A percentile compares a stretch with the other conserved stretches of the same genome.
Conservation (phyloP, 1,140 invertebrate genomes). For the Zaprionus ornatus region DNA sequence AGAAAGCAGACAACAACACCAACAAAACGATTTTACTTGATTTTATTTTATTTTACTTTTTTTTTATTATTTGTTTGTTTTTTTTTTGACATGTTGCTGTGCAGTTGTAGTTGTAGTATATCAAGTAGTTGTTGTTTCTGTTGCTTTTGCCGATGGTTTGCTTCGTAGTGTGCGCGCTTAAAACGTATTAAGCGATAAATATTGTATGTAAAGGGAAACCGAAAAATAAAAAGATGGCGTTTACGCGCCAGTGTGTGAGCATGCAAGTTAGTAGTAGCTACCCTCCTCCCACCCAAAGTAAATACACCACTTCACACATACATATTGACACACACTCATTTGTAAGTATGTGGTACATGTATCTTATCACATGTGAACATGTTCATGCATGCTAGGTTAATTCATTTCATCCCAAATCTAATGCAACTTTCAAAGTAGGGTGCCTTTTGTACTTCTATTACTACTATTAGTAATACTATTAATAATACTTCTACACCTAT, state of each 20-base stretch:
- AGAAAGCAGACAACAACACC: conserved; percentile 45
- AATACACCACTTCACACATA: conserved; percentile 27
- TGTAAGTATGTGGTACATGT: not conserved
- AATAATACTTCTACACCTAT: not conserved
- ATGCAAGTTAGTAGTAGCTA: conserved; percentile 70
- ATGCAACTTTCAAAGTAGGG: not conserved
- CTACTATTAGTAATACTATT: not conserved
- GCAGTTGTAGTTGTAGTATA: conserved; percentile 37
- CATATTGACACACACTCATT: conserved; percentile 32
- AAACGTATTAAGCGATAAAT: conserved; percentile 75
- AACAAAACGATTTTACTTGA: conserved; percentile 59
- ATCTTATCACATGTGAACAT: conserved; percentile 5
- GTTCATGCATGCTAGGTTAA: conserved; percentile 1
- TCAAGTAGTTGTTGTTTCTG: conserved; percentile 10
- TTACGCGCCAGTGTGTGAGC: conserved; percentile 64
- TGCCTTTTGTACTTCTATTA: not conserved
- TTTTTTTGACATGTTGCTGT: conserved; percentile 43
- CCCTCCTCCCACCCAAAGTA: conserved; percentile 22
- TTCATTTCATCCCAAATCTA: not conserved
- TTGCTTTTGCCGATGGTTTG: conserved; percentile 30
- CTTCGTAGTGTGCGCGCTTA: conserved; percentile 32
- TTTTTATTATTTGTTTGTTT: conserved; percentile 36
- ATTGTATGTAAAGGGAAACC: conserved; percentile 73
- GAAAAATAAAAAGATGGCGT: conserved; percentile 77
- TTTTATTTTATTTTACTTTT: conserved; percentile 64